Percentiles rank a stretch among this genome's conserved stretches.
These are phyloP conservation scores for Hemistola chrysoprasaria DNA, from an alignment of 2,888 invertebrate genomes.

Conservation along the genomic window DNA sequence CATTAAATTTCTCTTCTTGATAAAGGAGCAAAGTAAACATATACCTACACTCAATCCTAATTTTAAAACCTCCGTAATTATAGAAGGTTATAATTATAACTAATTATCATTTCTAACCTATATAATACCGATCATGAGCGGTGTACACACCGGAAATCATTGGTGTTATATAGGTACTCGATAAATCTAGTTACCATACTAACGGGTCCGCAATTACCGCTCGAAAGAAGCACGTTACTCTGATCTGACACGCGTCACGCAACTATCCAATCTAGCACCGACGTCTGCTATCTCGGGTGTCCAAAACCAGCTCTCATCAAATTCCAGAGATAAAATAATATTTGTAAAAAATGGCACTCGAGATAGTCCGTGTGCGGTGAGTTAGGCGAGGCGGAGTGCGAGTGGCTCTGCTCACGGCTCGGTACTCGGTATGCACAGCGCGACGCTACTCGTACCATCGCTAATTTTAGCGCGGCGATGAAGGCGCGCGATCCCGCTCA, in stretches of 20 bases:
- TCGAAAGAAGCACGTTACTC: too few species aligned
- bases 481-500: conserved; percentile 26
- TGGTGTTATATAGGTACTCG: too few species aligned
- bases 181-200: too few species aligned
- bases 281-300: conserved; percentile 1
- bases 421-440: conserved; percentile 6
- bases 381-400: conserved; percentile 9
- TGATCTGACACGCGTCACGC: too few species aligned
- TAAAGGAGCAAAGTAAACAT: not conserved
- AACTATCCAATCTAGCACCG: not conserved
- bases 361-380: conserved; percentile 17
- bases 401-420: not conserved
- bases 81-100: too few species aligned
- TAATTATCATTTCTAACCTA: too few species aligned
- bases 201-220: too few species aligned
- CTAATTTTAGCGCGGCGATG: conserved; percentile 57
- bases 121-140: too few species aligned
- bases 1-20: conserved; percentile 6
- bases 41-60: too few species aligned
- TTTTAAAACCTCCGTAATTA: too few species aligned
- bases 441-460: conserved; percentile 44
- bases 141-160: too few species aligned
- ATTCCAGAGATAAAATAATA: conserved; percentile 24
- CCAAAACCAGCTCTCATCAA: conserved; percentile 15
- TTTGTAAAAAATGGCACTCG: conserved; percentile 24